phyloP scores from a whole-genome alignment of 2,113 vertebrate genomes.

The Nymphicus hollandicus region DNA sequence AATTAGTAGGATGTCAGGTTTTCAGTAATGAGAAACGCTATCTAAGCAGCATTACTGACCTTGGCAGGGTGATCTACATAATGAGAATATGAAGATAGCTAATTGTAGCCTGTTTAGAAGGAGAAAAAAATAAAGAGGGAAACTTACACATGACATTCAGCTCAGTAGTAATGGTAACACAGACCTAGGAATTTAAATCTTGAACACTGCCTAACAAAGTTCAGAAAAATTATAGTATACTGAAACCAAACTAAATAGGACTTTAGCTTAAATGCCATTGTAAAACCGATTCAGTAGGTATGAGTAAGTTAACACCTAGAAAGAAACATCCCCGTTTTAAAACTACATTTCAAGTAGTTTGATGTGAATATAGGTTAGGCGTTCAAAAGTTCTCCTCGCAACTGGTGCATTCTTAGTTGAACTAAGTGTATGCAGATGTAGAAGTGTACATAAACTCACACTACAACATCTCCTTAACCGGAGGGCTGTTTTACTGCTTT shows the following conservation, averaged over 20 bases:
- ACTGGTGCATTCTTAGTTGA: fast-evolving
- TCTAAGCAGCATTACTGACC: not conserved
- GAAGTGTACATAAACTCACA: not conserved
- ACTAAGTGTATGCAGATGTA: not conserved
- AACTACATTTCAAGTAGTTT: not conserved
- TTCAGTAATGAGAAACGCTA: not conserved
- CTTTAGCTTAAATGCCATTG: not conserved
- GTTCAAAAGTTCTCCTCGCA: not conserved
- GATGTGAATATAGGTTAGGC: fast-evolving
- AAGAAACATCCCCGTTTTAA: not conserved
- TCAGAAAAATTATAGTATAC: not conserved
- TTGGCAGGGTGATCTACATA: not conserved
- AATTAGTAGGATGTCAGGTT: not conserved
- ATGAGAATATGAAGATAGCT: not conserved
- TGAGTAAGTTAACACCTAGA: not conserved
- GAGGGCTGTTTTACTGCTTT: not conserved
- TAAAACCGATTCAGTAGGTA: not conserved
- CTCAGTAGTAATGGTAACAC: fast-evolving
- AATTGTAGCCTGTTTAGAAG: not conserved
- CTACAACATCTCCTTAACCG: not conserved
- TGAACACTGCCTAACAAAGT: not conserved
- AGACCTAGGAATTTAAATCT: not conserved
- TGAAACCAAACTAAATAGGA: not conserved
- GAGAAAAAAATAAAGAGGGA: not conserved
- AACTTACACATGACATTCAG: not conserved